These are phyloP conservation scores for Geopemphigus sp. DNA, from an alignment of 1,140 invertebrate genomes.

Conservation along the genomic window DNA sequence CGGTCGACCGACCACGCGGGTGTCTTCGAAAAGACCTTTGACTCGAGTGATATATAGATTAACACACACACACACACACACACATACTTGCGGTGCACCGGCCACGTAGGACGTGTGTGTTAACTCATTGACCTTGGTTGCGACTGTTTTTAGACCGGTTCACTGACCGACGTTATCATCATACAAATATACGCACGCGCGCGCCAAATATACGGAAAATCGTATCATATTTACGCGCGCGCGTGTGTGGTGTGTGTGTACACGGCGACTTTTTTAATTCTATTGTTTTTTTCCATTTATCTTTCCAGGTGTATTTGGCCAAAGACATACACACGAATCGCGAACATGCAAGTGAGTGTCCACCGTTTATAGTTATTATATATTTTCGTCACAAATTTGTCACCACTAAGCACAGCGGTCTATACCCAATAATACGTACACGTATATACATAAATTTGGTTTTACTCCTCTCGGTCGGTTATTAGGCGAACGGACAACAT, in stretches of 20 bases:
- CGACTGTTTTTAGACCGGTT: conserved; percentile 43
- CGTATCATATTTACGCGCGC: background rate
- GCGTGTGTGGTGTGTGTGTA: no score
- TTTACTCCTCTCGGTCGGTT: no score
- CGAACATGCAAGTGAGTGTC: conserved; percentile 88
- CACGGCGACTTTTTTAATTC: background rate
- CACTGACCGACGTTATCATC: conserved; percentile 45
- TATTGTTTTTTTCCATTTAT: background rate
- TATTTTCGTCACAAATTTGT: no score
- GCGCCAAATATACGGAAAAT: no score
- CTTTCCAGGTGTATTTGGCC: conserved; percentile 77
- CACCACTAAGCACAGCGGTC: no score
- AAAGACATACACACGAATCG: conserved; percentile 85
- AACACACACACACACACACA: no score
- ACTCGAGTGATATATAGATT: conserved; percentile 17
- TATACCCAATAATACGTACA: no score
- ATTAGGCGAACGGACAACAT: no score
- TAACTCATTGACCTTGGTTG: conserved; percentile 32
- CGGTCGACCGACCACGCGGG: no score
- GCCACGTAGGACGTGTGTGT: background rate
- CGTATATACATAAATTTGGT: no score
- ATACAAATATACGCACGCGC: background rate
- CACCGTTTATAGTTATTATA: no score
- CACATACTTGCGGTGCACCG: no score
- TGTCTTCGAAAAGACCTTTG: conserved; percentile 37